Conservation (phyloP, 2,888 invertebrate genomes). For the Lysandra coridon region DNA sequence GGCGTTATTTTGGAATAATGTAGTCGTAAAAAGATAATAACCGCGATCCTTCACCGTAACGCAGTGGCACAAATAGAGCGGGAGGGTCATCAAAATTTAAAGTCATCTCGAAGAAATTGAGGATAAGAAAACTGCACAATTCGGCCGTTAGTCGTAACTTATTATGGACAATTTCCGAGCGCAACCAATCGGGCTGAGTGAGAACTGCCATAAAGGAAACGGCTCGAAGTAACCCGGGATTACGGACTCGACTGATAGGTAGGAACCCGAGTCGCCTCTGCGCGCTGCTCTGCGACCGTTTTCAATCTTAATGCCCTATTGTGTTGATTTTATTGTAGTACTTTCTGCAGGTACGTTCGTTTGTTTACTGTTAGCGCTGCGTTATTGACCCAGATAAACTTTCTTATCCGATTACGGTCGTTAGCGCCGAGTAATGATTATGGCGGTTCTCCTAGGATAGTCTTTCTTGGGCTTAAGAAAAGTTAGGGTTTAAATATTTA, state of each 20-base stretch:
- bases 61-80: slow-evolving; percentile 40
- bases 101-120: slow-evolving; percentile 55
- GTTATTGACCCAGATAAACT: slow-evolving; percentile 33
- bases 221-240: slow-evolving; percentile 57
- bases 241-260: slow-evolving; percentile 48
- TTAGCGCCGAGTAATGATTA: slow-evolving; percentile 16
- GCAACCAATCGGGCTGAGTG: slow-evolving; percentile 71
- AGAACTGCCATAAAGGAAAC: slow-evolving; percentile 68
- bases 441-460: slow-evolving; percentile 19
- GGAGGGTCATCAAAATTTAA: slow-evolving; percentile 57
- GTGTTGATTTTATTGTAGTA: slow-evolving; percentile 45
- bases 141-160: slow-evolving; percentile 62
- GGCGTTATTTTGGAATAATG: slow-evolving; percentile 27
- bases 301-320: slow-evolving; percentile 58
- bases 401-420: slow-evolving; percentile 24
- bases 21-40: slow-evolving; percentile 33
- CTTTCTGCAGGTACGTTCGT: slow-evolving; percentile 25
- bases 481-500: not conserved
- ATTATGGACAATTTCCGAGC: slow-evolving; percentile 69
- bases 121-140: slow-evolving; percentile 59
- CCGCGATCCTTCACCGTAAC: slow-evolving; percentile 26
- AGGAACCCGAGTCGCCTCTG: slow-evolving; percentile 50
- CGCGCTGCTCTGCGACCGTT: slow-evolving; percentile 56
- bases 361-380: slow-evolving; percentile 31
- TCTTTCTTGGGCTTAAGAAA: not conserved